Percentiles rank a stretch among this genome's conserved stretches.
phyloP scores from a whole-genome alignment of 30 jellyfish, hydroid and myxozoan species.

The Aurelia sp. region DNA sequence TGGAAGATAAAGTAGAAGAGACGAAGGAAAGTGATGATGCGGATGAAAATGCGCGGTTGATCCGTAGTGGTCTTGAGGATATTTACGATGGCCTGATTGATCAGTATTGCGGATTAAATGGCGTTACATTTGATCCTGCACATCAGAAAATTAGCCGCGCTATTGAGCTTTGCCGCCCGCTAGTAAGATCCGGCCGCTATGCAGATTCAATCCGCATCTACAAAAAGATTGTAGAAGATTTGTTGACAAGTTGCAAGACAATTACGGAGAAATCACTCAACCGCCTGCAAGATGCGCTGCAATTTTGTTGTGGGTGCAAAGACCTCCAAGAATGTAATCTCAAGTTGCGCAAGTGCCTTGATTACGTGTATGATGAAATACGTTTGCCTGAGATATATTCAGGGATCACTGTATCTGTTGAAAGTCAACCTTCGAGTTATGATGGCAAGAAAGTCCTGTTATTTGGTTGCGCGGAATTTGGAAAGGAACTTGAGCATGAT shows the following conservation, averaged over 20 bases:
- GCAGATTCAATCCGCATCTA: slow-evolving; percentile 35
- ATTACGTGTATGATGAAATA: slow-evolving; percentile 59
- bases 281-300: slow-evolving; percentile 26
- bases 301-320: slow-evolving; percentile 5
- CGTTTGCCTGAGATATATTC: slow-evolving; percentile 76
- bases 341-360: slow-evolving; percentile 37
- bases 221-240: slow-evolving; percentile 42
- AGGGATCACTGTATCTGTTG: slow-evolving; percentile 5
- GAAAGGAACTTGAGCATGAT: slow-evolving; percentile 14
- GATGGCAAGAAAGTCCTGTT: neutral
- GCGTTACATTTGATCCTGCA: slow-evolving; percentile 52
- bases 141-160: slow-evolving; percentile 59
- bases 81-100: slow-evolving; percentile 62
- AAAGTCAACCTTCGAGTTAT: neutral
- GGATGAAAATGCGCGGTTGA: slow-evolving; percentile 49
- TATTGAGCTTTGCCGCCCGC: slow-evolving; percentile 51
- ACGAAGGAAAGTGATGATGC: slow-evolving; percentile 29
- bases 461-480: slow-evolving; percentile 31
- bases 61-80: slow-evolving; percentile 57
- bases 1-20: slow-evolving; percentile 54
- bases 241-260: slow-evolving; percentile 3
- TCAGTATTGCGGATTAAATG: slow-evolving; percentile 51
- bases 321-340: slow-evolving; percentile 17
- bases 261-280: slow-evolving; percentile 10
- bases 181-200: slow-evolving; percentile 33